phyloP scores from a whole-genome alignment of 2,888 invertebrate genomes.

The Zaprionus lineosus region DNA sequence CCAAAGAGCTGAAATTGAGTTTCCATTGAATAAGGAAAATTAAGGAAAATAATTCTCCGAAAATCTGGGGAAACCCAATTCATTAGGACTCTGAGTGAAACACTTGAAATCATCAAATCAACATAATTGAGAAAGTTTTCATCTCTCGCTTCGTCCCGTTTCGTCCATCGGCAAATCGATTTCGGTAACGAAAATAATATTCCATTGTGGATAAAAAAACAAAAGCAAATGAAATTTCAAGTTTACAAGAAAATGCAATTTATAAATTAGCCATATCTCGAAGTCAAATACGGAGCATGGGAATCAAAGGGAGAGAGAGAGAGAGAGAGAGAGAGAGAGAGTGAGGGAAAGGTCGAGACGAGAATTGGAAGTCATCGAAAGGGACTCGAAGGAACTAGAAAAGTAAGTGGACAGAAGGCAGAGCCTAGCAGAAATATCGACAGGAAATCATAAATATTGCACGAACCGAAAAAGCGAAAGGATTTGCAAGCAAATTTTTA shows the following conservation, averaged over 20 bases:
- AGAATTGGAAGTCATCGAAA: too few species aligned
- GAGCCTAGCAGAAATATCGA: conserved; percentile 38
- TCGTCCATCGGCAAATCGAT: conserved; percentile 36
- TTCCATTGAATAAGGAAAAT: conserved; percentile 3
- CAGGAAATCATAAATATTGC: conserved; percentile 66
- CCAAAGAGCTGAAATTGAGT: neutral
- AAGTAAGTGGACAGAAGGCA: conserved; percentile 15
- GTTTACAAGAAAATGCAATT: conserved; percentile 63
- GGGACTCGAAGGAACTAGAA: too few species aligned
- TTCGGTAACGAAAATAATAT: conserved; percentile 17
- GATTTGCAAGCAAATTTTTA: conserved; percentile 70
- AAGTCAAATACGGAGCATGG: conserved; percentile 44
- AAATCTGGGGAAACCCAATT: conserved; percentile 9
- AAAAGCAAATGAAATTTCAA: conserved; percentile 37
- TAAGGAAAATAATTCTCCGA: too few species aligned
- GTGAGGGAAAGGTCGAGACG: neutral
- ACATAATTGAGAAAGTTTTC: conserved; percentile 42
- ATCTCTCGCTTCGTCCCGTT: too few species aligned
- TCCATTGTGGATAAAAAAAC: conserved; percentile 5
- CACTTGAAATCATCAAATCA: conserved; percentile 29
- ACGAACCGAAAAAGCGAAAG: conserved; percentile 48
- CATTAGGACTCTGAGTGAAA: too few species aligned
- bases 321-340: neutral
- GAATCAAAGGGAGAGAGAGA: conserved; percentile 17
- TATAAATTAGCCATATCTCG: conserved; percentile 60